Evolutionary conservation across 2,113 vertebrate species (phyloP), one percentile per base, ranked within the genome.

Genomic region (Embiotoca jacksoni): DNA sequence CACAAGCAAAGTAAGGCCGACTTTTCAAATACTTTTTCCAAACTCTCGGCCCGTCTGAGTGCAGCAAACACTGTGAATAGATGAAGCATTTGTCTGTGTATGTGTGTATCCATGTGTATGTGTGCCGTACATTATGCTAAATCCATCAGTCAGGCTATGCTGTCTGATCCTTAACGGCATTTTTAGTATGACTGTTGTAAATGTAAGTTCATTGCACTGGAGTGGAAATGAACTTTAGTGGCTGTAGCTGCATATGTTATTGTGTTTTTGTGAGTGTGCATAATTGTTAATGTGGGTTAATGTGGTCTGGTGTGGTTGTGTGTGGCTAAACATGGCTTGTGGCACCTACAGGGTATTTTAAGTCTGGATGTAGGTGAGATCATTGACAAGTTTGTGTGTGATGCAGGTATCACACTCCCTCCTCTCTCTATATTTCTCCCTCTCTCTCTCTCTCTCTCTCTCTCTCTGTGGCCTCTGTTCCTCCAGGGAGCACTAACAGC

Each of bases 141-240:
- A 90, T 77, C 75, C 84, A 89, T 89, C 86, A 85, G 82, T 64
- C 76, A 77, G 66, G 86, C 52, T 44, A 62, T 33, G 63, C 65
- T 79, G 72, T 83, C 78, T 82, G 72, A 52, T 15, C 61, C 46
- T 47, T 52, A 33, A 65, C 81, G 71, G 81, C 75, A 72, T 82
- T 87, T 89, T 87, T 86, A 44, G 81, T 75, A 59, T 68, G 74
- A 67, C 41, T 44, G 63, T 52, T 68, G 64, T 53, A 46, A 77
- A 80, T 64, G 73, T 72, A 66, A 44, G 54, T 31, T 32, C 30
- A 56, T 63, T 81, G 66, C 6, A 7, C 36, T 13, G 33, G 57
- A 53, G 47, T 76, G 63, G 62, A 59, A 73, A 58, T 36, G 35
- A 44, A n/a, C n/a, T n/a, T n/a, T n/a, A n/a, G 75, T 56, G 63